Base-by-base conservation (phyloP, 2,113 vertebrate species). In the Hypomesus transpacificus region DNA sequence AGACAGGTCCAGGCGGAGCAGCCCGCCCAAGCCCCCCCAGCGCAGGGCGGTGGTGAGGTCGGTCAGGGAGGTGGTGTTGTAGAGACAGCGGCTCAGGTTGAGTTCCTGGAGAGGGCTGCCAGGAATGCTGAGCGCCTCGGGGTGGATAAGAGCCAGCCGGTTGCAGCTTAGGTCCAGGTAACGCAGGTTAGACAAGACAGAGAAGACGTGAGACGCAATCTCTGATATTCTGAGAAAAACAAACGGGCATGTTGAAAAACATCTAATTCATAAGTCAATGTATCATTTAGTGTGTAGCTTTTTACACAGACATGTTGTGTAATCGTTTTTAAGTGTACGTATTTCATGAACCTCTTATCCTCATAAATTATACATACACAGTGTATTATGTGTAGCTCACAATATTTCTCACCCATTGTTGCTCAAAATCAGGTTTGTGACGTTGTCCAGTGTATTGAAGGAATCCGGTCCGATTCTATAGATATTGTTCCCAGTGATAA, bases 101-200 rank as follows among this genome's bases (percentile, higher is more conserved):
- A 94, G 90, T 73, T 91, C 90, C 76, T 86, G 87, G n/a, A 94
- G 89, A 14, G 91, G 89, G 60, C 91, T 87, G 24, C 88, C 88
- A 0, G 85, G 84, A 13, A 91, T 86, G 13, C 57, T 85, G 70
- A 94, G 88, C 14, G 93, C 90, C 34, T 92, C 88, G 0, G 90
- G 92, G 21, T 91, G 91, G 75, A 93, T 91, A 69, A 89, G 80
- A 0, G 80, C 80, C 77, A 93, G 72, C 5, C 52, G 85, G 85
- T 92, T 93, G 50, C 83, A 79, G 54, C 90, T 92, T 74, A 92
- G 87, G 78, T 92, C 89, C 72, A 93, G 80, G 60, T 81, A 85
- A 39, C 83, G 86, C 58, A 94, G 86, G 71, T 76, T 82, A 57
- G 66, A 70, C 63, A 93, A 87, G 28, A 79, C 39, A 9, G 88